These are phyloP conservation scores for Pomacea maculata DNA, from an alignment of 1,140 invertebrate genomes.

Conservation along the genomic window DNA sequence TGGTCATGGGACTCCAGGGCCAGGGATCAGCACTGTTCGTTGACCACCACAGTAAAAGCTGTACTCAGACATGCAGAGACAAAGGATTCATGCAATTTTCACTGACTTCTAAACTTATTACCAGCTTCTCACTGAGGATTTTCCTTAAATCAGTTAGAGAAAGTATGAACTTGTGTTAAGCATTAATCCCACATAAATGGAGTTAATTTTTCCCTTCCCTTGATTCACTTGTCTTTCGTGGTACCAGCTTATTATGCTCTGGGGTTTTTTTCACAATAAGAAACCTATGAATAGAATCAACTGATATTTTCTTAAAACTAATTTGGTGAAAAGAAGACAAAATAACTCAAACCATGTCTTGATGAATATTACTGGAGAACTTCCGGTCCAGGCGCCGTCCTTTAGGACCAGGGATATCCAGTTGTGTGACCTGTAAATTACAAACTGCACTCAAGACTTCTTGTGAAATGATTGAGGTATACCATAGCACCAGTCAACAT, in stretches of 20 bases:
- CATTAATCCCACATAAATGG: too few relatives aligned
- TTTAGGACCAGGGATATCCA: constrained; percentile 67
- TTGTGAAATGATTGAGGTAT: too few relatives aligned
- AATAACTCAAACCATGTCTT: constrained; percentile 69
- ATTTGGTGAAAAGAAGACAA: background rate
- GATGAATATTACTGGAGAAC: constrained; percentile 72
- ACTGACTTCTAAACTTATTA: background rate
- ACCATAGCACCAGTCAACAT: too few relatives aligned
- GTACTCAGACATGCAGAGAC: constrained; percentile 10
- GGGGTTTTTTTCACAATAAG: background rate
- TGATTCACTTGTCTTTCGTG: too few relatives aligned
- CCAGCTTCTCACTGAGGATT: too few relatives aligned
- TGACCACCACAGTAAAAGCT: constrained; percentile 80
- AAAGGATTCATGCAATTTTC: background rate
- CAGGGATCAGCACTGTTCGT: constrained; percentile 81
- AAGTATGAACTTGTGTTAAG: too few relatives aligned
- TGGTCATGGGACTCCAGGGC: constrained; percentile 82
- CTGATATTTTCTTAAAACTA: constrained; percentile 3
- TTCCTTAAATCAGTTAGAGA: too few relatives aligned
- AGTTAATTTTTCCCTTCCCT: too few relatives aligned
- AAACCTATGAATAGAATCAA: constrained; percentile 6
- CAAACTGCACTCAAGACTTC: background rate
- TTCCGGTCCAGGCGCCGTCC: constrained; percentile 74
- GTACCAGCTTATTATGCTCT: background rate
- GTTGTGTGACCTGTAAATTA: constrained; percentile 38